These are phyloP conservation scores for Cassiopea xamachana DNA, from an alignment of 30 jellyfish, hydroid and myxozoan genomes.

Conservation along the genomic window DNA sequence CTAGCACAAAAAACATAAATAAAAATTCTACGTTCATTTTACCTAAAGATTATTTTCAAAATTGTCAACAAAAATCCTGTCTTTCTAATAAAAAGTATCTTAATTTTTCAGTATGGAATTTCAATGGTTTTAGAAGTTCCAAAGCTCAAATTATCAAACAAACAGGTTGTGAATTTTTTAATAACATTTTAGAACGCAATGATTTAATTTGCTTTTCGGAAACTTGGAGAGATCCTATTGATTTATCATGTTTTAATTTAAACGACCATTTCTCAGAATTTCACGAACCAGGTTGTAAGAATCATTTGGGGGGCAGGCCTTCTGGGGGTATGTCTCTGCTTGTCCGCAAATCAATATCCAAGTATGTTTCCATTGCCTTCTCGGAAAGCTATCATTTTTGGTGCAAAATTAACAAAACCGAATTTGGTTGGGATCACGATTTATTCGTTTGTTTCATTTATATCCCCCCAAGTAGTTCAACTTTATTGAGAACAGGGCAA, in stretches of 20 bases:
- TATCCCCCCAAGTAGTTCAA: constrained; percentile 47
- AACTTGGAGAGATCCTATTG: constrained; percentile 45
- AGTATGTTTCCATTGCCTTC: constrained; percentile 1
- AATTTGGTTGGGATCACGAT: constrained; percentile 5
- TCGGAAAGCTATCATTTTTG: constrained; percentile 36
- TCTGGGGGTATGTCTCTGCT: constrained; percentile 53
- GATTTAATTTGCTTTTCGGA: constrained; percentile 49
- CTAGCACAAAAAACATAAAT: not conserved
- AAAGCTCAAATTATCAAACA: constrained; percentile 6
- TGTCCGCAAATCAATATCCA: constrained; percentile 44
- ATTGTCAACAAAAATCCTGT: constrained; percentile 1
- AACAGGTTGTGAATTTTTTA: constrained; percentile 11
- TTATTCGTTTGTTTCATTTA: constrained; percentile 30
- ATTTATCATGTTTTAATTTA: not conserved
- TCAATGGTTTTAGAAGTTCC: constrained; percentile 28
- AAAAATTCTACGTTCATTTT: not conserved
- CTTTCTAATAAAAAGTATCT: constrained; percentile 1
- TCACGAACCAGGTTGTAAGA: constrained; percentile 16
- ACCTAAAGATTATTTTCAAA: not conserved
- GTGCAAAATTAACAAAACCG: constrained; percentile 31
- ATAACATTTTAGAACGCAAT: not conserved
- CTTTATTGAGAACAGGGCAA: constrained; percentile 29
- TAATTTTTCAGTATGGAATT: constrained; percentile 7
- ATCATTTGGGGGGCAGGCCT: constrained; percentile 35
- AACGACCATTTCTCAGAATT: constrained; percentile 13